Evolutionary conservation across 2,888 invertebrate genomes (phyloP), one percentile per base, ranked within the genome.

Genomic region (Drosophila neoperkinsi): DNA sequence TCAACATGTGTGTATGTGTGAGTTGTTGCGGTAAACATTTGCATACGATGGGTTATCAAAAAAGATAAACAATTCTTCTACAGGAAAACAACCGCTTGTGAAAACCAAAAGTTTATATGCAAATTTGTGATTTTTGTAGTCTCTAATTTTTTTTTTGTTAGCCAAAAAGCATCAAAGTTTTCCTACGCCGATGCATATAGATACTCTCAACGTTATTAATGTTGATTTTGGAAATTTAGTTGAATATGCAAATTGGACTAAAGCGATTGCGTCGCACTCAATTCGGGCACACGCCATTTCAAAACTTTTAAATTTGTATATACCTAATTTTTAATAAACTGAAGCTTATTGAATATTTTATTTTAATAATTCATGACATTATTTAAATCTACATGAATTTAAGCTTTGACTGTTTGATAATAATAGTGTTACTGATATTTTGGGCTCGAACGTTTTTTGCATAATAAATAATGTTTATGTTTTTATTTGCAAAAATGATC

Each of bases 171-270:
- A 34, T 53, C 61, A 72, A 86, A 86, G 49, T 74, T 85, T 56
- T 55, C 16, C n/a, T 55, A 41, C 28, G 41, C 62, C 59, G 31
- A 52, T 58, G 25, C 58, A 36, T 63, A 31, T 41, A 70, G 53
- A 31, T 46, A 55, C 58, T 33, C 11, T 46, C 50, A 51, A 25
- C 43, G 33, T 57, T 57, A 55, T 55, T 58, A 56, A 63, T 57
- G 50, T 55, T 71, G 43, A 41, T 67, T 36, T 67, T 59, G 2
- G 25, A 71, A 72, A 74, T 74, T 67, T 62, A 73, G 66, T 77
- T 73, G 73, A 85, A 79, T 79, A 88, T 87, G 81, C 71, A 90
- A 90, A 87, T 86, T 77, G 65, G 55, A 71, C 71, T 62, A 62
- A 71, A 74, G 64, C 63, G 72, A 71, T 70, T 68, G 52, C 60